These are phyloP conservation scores for Stichodactyla helianthus DNA, from an alignment of 64 coral and sea anemone genomes.

Conservation along the genomic window DNA sequence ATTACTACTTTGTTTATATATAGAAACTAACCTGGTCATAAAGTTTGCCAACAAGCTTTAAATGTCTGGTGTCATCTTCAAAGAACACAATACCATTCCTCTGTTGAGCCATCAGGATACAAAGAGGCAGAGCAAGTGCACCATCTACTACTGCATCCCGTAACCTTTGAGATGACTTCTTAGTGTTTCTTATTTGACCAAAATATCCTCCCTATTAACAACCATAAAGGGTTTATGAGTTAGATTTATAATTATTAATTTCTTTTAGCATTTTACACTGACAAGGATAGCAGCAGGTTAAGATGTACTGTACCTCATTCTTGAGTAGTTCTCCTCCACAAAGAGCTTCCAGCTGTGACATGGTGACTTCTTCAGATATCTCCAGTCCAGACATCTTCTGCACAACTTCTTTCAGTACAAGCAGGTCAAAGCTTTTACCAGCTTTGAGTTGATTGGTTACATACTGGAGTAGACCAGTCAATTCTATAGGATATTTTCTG, in stretches of 20 bases:
- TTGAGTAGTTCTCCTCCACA: constrained; percentile 89
- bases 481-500: constrained; percentile 88
- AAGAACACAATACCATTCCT: constrained; percentile 92
- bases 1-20: not conserved
- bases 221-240: not conserved
- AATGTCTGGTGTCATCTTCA: constrained; percentile 83
- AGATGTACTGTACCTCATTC: constrained; percentile 49
- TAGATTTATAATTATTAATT: no score
- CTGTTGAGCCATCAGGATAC: constrained; percentile 96
- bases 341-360: constrained; percentile 84
- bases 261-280: no score
- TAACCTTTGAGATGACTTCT: constrained; percentile 95
- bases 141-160: constrained; percentile 82
- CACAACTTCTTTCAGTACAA: constrained; percentile 91
- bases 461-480: constrained; percentile 93
- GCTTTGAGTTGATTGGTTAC: constrained; percentile 94
- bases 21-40: constrained; percentile 82
- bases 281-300: not conserved
- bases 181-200: constrained; percentile 97
- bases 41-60: constrained; percentile 97
- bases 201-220: constrained; percentile 89
- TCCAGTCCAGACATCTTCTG: constrained; percentile 99
- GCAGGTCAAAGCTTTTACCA: constrained; percentile 94
- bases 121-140: constrained; percentile 81
- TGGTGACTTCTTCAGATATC: constrained; percentile 96